These are phyloP conservation scores for Pollicipes pollicipes DNA, from an alignment of 1,140 invertebrate genomes.

Conservation along the genomic window DNA sequence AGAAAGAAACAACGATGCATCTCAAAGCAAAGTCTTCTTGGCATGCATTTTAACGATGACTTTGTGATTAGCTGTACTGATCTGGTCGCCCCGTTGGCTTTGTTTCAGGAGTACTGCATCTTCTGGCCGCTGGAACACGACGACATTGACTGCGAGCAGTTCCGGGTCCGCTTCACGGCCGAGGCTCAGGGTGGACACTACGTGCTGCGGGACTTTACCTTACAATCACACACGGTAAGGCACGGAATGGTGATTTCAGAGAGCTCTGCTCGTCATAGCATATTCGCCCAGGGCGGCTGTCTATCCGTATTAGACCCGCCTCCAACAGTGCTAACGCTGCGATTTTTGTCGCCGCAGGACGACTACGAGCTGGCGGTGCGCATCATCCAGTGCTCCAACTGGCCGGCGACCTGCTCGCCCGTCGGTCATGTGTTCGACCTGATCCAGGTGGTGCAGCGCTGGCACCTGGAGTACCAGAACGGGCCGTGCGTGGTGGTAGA, in stretches of 20 bases:
- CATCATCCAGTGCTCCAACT: slow-evolving; percentile 61
- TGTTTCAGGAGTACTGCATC: slow-evolving; percentile 47
- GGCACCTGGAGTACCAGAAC: slow-evolving; percentile 62
- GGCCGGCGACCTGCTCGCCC: slow-evolving; percentile 44
- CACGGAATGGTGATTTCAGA: no score
- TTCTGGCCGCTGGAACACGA: slow-evolving; percentile 67
- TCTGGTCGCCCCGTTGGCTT: no score
- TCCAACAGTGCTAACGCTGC: no score
- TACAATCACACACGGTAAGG: slow-evolving; percentile 44
- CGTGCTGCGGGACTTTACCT: slow-evolving; percentile 49
- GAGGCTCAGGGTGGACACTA: slow-evolving; percentile 29
- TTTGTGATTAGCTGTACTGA: no score
- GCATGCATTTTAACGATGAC: no score
- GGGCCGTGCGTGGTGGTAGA: slow-evolving; percentile 81
- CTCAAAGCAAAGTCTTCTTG: no score
- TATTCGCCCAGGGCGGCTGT: no score
- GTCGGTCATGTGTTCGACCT: slow-evolving; percentile 42
- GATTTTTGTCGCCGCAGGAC: slow-evolving; percentile 37
- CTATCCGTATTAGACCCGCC: no score
- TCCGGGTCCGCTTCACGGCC: slow-evolving; percentile 48
- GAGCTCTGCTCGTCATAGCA: no score
- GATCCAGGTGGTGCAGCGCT: slow-evolving; percentile 58
- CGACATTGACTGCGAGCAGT: slow-evolving; percentile 54
- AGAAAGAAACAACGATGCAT: no score
- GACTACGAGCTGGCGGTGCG: slow-evolving; percentile 78